These are phyloP conservation scores for Macquaria ambigua DNA, from an alignment of 2,113 vertebrate species.

Conservation along the genomic window DNA sequence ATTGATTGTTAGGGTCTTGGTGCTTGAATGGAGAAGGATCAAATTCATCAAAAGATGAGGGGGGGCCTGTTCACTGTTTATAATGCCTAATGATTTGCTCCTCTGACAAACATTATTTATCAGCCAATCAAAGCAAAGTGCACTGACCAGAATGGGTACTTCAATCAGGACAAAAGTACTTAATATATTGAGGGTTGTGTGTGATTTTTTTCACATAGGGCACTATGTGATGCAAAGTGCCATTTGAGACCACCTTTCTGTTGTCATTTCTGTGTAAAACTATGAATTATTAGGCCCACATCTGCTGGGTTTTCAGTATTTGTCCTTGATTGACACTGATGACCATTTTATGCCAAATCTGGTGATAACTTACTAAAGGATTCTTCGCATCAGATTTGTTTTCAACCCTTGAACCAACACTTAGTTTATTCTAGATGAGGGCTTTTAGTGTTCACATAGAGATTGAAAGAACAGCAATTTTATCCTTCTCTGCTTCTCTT, in stretches of 20 bases:
- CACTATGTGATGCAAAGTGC: slow-evolving; percentile 76
- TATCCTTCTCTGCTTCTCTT: slow-evolving; percentile 28
- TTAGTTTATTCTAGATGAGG: slow-evolving; percentile 41
- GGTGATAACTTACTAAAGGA: slow-evolving; percentile 44
- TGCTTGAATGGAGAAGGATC: slow-evolving; percentile 59
- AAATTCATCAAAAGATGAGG: slow-evolving; percentile 38
- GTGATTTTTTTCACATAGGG: slow-evolving; percentile 56
- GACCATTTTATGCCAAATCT: slow-evolving; percentile 65
- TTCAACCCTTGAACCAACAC: slow-evolving; percentile 50
- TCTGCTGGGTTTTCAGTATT: slow-evolving; percentile 65
- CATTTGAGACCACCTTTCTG: slow-evolving; percentile 66
- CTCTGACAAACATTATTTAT: slow-evolving; percentile 75
- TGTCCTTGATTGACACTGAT: slow-evolving; percentile 56
- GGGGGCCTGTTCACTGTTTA: slow-evolving; percentile 44
- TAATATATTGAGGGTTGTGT: slow-evolving; percentile 64
- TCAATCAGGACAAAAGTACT: slow-evolving; percentile 81
- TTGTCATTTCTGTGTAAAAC: slow-evolving; percentile 63
- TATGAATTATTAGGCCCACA: slow-evolving; percentile 54
- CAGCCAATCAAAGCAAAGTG: slow-evolving; percentile 81
- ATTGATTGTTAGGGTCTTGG: slow-evolving; percentile 38
- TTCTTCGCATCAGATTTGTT: slow-evolving; percentile 46
- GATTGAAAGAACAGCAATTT: slow-evolving; percentile 9
- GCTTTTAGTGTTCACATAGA: slow-evolving; percentile 37
- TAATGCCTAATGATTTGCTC: slow-evolving; percentile 57
- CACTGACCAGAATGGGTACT: slow-evolving; percentile 81